A percentile compares a stretch with the other conserved stretches of the same genome.
Evolutionary conservation across 2,888 invertebrate species (phyloP).

Genomic region (Apamea anceps): DNA sequence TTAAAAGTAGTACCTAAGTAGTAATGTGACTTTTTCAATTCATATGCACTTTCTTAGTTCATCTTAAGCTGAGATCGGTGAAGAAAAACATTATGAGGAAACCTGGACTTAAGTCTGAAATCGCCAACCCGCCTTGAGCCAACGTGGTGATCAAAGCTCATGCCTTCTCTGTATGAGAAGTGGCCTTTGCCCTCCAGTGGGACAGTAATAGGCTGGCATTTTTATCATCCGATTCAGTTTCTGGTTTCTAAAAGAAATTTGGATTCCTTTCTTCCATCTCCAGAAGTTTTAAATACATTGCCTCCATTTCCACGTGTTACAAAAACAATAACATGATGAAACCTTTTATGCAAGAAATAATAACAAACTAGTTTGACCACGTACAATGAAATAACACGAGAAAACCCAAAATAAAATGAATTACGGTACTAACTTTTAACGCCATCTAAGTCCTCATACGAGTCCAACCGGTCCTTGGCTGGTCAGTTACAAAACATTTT

Average conservation of each 20-base stretch:
- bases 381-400: slow-evolving; percentile 19
- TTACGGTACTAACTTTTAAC: slow-evolving; percentile 12
- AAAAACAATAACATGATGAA: slow-evolving; percentile 11
- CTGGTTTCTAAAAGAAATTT: too few species aligned
- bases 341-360: slow-evolving; percentile 12
- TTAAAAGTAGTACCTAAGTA: background rate
- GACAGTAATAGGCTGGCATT: background rate
- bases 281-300: background rate
- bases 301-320: background rate
- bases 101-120: too few species aligned
- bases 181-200: background rate
- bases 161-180: background rate
- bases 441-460: slow-evolving; percentile 24
- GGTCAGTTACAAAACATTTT: slow-evolving; percentile 59
- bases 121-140: background rate
- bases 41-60: background rate
- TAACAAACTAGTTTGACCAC: slow-evolving; percentile 27
- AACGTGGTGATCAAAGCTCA: background rate
- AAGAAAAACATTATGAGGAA: too few species aligned
- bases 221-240: background rate
- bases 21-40: background rate
- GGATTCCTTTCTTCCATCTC: too few species aligned
- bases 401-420: slow-evolving; percentile 32
- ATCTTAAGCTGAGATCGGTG: too few species aligned
- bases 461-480: slow-evolving; percentile 44